Evolutionary conservation across 2,888 invertebrate species (phyloP).

Genomic region (Hipparchia sbordonii): DNA sequence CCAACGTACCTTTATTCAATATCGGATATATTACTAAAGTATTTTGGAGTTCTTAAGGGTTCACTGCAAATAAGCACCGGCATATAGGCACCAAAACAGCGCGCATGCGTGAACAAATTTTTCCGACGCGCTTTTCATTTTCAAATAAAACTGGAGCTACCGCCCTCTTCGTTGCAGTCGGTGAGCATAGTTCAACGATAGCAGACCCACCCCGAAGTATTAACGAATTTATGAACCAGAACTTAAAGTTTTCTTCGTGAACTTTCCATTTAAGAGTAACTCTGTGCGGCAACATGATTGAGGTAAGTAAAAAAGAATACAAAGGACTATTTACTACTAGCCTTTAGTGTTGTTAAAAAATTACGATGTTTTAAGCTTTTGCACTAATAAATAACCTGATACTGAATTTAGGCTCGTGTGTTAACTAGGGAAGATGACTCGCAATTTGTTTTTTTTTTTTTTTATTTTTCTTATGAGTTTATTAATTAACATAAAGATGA

Average conservation of each 20-base stretch:
- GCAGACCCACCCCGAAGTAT: neutral
- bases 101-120: slow-evolving; percentile 18
- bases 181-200: slow-evolving; percentile 10
- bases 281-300: neutral
- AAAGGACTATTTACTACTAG: neutral
- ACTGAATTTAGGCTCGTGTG: too few relatives aligned
- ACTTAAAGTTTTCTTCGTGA: slow-evolving; percentile 17
- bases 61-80: neutral
- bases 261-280: neutral
- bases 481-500: too few relatives aligned
- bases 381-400: too few relatives aligned
- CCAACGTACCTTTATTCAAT: too few relatives aligned
- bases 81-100: neutral
- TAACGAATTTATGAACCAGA: neutral
- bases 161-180: slow-evolving; percentile 16
- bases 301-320: slow-evolving; percentile 5
- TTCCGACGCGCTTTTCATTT: slow-evolving; percentile 7
- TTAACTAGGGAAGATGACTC: too few relatives aligned
- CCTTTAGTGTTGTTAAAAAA: neutral
- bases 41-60: neutral
- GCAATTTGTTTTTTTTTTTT: too few relatives aligned
- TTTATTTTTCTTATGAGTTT: too few relatives aligned
- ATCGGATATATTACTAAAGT: too few relatives aligned
- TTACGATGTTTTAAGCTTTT: too few relatives aligned
- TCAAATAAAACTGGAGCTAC: slow-evolving; percentile 11